Base-by-base conservation (phyloP, 2,797 vertebrate genomes). In the Argentina silus region DNA sequence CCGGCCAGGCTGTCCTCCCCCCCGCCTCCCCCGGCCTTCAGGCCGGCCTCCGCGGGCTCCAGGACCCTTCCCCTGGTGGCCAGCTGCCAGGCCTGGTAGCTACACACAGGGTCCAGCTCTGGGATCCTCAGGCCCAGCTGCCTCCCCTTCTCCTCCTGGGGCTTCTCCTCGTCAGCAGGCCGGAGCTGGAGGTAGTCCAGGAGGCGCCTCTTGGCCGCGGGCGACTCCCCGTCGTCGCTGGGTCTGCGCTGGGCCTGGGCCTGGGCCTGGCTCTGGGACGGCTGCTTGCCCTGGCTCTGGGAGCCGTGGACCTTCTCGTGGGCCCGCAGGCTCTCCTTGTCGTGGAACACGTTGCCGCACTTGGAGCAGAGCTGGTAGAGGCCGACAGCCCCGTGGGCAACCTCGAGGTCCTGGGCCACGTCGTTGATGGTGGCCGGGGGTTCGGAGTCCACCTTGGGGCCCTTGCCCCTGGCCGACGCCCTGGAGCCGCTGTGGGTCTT, bases 11-110 rank as follows among this genome's bases (percentile, higher is more conserved):
- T 86, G 72, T 97, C 96, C 0, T 96, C 96, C 6, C 74, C 85
- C 44, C 67, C 68, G 61, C 79, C 86, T 59, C 67, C 87, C 81
- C 93, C 95, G 42, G 92, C 91, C 78, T 96, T 96, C 75, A 91
- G 93, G 81, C 93, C 92, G 42, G 88, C 92, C 72, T 98, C 96
- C 0, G 94, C 87, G 0, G 95, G 95, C 83, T 98, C 96, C 7
- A 93, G 95, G 69, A 98, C 95, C 89, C 90, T 95, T 79, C 97
- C 97, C 86, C 95, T 94, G 21, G 96, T 98, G 81, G 96, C 95
- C 82, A 98, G 91, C 78, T 98, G 96, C 97, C 97, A 98, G 76
- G 97, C 96, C 85, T 98, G 97, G 88, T 97, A 97, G 88, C 97
- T 98, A 87, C 94, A 97, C 81, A 98, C 91, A 0, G 97, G 97